phyloP scores from a whole-genome alignment of 2,888 invertebrate genomes.

The Empis livida region DNA sequence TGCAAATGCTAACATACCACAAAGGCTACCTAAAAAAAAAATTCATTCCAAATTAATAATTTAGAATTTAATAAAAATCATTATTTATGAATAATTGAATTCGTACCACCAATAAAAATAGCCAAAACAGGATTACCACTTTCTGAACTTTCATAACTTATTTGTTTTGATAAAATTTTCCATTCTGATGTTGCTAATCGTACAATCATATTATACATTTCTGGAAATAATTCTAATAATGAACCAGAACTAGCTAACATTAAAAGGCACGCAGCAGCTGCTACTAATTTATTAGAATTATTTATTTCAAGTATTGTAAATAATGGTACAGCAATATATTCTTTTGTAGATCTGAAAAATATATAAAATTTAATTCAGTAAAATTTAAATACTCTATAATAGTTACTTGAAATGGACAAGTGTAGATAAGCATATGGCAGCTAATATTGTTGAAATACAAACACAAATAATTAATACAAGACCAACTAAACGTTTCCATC shows the following conservation, averaged over 20 bases:
- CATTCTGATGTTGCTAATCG: conserved; percentile 43
- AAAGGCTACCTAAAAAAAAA: conserved; percentile 36
- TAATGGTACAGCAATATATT: conserved; percentile 32
- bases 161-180: conserved; percentile 40
- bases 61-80: background rate
- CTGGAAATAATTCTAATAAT: conserved; percentile 41
- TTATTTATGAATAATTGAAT: background rate
- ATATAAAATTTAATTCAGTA: background rate
- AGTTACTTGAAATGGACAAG: conserved; percentile 31
- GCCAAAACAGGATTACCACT: conserved; percentile 44
- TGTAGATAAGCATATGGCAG: conserved; percentile 30
- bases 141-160: conserved; percentile 40
- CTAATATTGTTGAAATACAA: conserved; percentile 24
- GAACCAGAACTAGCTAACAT: conserved; percentile 40
- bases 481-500: conserved; percentile 23
- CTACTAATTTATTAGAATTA: conserved; percentile 42
- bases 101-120: conserved; percentile 38
- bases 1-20: conserved; percentile 43
- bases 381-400: conserved; percentile 7
- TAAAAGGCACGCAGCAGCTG: conserved; percentile 41
- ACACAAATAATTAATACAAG: conserved; percentile 21
- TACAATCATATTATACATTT: conserved; percentile 39
- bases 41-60: conserved; percentile 16
- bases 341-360: conserved; percentile 21
- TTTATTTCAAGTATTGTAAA: conserved; percentile 41